These are phyloP conservation scores for Diadumene lineata DNA, from an alignment of 92 coral and sea anemone species.

Conservation along the genomic window DNA sequence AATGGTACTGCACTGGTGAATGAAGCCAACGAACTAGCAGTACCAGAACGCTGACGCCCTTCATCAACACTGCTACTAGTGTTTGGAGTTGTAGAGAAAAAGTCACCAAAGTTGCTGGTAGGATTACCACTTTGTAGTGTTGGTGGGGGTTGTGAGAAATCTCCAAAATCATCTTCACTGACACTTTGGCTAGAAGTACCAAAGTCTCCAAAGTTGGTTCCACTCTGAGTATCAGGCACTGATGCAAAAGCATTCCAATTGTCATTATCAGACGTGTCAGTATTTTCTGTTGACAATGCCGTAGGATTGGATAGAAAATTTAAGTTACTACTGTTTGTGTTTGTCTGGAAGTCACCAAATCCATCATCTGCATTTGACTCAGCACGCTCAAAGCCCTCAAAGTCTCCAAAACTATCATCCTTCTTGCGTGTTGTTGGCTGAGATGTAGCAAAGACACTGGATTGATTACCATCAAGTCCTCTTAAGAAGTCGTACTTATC, in stretches of 20 bases:
- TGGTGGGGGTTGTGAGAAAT: constrained; percentile 44
- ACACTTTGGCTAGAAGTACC: not conserved
- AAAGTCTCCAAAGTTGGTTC: constrained; percentile 4
- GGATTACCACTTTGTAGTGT: not conserved
- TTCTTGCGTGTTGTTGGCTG: constrained; percentile 23
- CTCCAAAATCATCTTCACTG: constrained; percentile 41
- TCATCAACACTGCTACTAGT: constrained; percentile 9
- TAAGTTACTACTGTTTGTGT: not conserved
- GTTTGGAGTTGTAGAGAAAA: constrained; percentile 5
- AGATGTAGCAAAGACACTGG: constrained; percentile 37
- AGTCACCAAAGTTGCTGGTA: not conserved
- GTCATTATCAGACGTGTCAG: not conserved
- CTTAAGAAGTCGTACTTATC: constrained; percentile 67
- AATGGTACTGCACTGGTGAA: constrained; percentile 75
- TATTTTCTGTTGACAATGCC: not conserved
- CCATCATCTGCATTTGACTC: constrained; percentile 9
- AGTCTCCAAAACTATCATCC: constrained; percentile 72
- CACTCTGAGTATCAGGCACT: not conserved
- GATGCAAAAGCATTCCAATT: constrained; percentile 10
- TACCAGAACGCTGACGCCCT: constrained; percentile 12
- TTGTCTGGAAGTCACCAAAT: constrained; percentile 39
- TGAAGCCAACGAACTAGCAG: constrained; percentile 7
- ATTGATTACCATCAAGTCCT: constrained; percentile 30
- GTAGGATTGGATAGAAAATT: not conserved
- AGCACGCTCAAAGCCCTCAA: constrained; percentile 52